These are phyloP conservation scores for Dione juno DNA, from an alignment of 2,888 invertebrate genomes.

Conservation along the genomic window DNA sequence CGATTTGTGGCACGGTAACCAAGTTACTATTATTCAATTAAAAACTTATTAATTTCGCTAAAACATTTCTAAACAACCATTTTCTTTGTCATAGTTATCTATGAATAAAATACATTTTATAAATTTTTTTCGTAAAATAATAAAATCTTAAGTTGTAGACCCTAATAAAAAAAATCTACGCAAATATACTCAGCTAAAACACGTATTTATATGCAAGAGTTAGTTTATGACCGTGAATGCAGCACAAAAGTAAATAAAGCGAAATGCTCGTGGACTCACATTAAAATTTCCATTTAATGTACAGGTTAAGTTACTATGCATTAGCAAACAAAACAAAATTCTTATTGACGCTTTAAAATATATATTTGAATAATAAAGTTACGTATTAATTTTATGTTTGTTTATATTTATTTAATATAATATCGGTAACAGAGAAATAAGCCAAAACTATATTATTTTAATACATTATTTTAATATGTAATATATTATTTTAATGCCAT, in stretches of 20 bases:
- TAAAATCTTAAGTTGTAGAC: background rate
- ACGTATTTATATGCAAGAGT: constrained; percentile 26
- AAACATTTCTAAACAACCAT: background rate
- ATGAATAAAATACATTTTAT: background rate
- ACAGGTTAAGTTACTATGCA: constrained; percentile 43
- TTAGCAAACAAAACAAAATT: constrained; percentile 43
- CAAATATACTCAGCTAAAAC: constrained; percentile 10
- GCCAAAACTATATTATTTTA: no score
- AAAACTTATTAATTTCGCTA: no score
- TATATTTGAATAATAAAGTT: constrained; percentile 19
- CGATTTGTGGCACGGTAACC: no score
- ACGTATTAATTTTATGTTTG: background rate
- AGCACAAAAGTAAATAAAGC: constrained; percentile 40
- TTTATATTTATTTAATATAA: background rate
- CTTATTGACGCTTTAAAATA: constrained; percentile 39
- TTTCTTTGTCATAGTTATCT: background rate
- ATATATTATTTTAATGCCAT: no score
- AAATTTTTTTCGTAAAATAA: background rate
- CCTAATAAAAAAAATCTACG: constrained; percentile 4
- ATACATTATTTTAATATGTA: no score
- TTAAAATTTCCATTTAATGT: constrained; percentile 46
- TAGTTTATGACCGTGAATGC: constrained; percentile 34
- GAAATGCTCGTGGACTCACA: constrained; percentile 42
- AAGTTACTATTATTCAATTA: no score
- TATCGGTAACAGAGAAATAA: background rate